Evolutionary conservation across 2,113 vertebrate genomes (phyloP), one percentile per base, ranked within the genome.

Genomic region (Pygoscelis adeliae): DNA sequence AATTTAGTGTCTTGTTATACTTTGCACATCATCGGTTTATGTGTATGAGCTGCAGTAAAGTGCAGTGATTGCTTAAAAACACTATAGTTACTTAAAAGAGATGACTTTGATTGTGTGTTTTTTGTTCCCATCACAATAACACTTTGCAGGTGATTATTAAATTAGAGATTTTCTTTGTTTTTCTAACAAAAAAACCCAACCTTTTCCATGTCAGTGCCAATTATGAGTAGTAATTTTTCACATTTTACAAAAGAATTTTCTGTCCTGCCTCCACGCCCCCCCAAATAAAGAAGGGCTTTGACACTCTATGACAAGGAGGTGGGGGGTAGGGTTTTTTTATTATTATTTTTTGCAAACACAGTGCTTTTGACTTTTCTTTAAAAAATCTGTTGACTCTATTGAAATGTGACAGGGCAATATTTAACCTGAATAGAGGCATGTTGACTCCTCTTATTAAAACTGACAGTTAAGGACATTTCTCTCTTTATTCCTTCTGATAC

Each of bases 121-220:
- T 98, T 98, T 98, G 98, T 99, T 98, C 99, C 98, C 98, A 98
- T 99, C 99, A 99, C 98, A 99, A 98, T 99, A 98, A 99, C 98
- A 97, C 98, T 99, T 99, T 98, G 98, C 99, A 99, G 99, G 99
- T 99, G 99, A 98, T 99, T 99, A 99, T 99, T 99, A 99, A 99
- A 99, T 99, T 99, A 99, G 99, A 99, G 99, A 99, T 99, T 99
- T 98, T 98, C 98, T 99, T 99, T 99, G 99, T 99, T 99, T 98
- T 98, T 99, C 99, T 98, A 98, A 98, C 98, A 98, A 98, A 98
- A 98, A 98, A 99, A 91, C 1, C 96, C 94, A 98, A 90, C 97
- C 98, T 98, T 98, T 99, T 98, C 99, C 99, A 99, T 99, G 99
- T 99, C 98, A 98, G 99, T 97, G 97, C 98, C 99, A 99, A 99